Conservation (phyloP, 2,113 vertebrate genomes). For the Bubalus kerabau region DNA sequence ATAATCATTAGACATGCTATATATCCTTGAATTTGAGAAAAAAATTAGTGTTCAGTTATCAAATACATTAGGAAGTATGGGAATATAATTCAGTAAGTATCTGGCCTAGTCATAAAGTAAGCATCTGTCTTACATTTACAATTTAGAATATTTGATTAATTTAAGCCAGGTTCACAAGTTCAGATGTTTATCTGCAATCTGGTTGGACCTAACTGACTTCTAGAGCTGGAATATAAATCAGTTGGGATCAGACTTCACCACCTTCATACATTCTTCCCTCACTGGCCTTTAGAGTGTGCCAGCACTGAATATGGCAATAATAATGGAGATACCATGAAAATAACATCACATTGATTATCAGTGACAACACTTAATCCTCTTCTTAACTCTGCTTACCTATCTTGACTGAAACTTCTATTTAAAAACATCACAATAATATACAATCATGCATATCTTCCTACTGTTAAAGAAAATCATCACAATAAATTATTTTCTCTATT, state of each 20-base stretch:
- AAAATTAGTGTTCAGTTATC: not conserved
- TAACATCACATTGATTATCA: not conserved
- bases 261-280: not conserved
- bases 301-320: not conserved
- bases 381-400: not conserved
- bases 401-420: not conserved
- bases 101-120: not conserved
- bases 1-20: not conserved
- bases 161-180: not conserved
- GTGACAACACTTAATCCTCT: not conserved
- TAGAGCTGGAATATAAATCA: not conserved
- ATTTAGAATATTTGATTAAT: not conserved
- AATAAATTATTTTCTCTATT: not conserved
- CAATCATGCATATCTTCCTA: not conserved
- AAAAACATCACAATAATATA: not conserved
- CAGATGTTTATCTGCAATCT: not conserved
- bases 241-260: not conserved
- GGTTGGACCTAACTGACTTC: not conserved
- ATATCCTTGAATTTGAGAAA: not conserved
- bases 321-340: not conserved
- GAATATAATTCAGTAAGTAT: not conserved
- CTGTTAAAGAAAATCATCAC: not conserved
- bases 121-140: not conserved
- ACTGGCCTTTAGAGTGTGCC: not conserved
- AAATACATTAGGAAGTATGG: constrained; percentile 2